These are phyloP conservation scores for Plutella xylostella DNA, from an alignment of 2,888 invertebrate species.

Conservation along the genomic window DNA sequence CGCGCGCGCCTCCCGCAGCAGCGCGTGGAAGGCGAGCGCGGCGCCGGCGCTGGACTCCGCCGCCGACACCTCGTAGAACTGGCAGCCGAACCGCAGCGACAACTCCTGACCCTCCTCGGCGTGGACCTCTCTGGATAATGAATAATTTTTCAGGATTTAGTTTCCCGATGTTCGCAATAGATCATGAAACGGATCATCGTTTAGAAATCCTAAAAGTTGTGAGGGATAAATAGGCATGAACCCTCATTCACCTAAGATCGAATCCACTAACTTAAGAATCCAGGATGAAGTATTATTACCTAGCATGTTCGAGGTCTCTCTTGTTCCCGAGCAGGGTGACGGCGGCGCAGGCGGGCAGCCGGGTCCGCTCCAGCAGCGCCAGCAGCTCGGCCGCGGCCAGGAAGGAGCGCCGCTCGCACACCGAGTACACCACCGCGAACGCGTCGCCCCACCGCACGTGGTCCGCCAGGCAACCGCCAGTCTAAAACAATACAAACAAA, in stretches of 20 bases:
- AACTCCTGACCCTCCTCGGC: conserved; percentile 85
- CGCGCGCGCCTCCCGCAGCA: conserved; percentile 80
- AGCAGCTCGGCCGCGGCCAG: conserved; percentile 79
- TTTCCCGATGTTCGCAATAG: too few species aligned
- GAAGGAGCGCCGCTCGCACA: conserved; percentile 81
- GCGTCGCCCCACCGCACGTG: conserved; percentile 87
- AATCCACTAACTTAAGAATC: not conserved
- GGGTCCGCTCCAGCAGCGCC: conserved; percentile 76
- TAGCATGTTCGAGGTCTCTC: conserved; percentile 82
- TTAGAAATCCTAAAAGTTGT: too few species aligned
- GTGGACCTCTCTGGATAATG: conserved; percentile 75
- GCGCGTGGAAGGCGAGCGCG: conserved; percentile 82
- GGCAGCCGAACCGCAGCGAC: conserved; percentile 80
- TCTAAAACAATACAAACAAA: conserved; percentile 56
- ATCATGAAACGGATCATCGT: too few species aligned
- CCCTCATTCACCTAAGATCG: too few species aligned
- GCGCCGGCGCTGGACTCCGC: conserved; percentile 87
- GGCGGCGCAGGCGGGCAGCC: conserved; percentile 81
- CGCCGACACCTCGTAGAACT: conserved; percentile 88
- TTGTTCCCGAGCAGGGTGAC: conserved; percentile 84
- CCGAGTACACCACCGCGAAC: conserved; percentile 84
- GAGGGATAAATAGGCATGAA: too few species aligned
- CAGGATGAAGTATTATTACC: conserved; percentile 56
- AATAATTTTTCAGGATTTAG: too few species aligned
- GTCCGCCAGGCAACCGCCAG: conserved; percentile 79